These are phyloP conservation scores for Drosophila kikkawai DNA, from an alignment of 1,140 invertebrate genomes.

Conservation along the genomic window DNA sequence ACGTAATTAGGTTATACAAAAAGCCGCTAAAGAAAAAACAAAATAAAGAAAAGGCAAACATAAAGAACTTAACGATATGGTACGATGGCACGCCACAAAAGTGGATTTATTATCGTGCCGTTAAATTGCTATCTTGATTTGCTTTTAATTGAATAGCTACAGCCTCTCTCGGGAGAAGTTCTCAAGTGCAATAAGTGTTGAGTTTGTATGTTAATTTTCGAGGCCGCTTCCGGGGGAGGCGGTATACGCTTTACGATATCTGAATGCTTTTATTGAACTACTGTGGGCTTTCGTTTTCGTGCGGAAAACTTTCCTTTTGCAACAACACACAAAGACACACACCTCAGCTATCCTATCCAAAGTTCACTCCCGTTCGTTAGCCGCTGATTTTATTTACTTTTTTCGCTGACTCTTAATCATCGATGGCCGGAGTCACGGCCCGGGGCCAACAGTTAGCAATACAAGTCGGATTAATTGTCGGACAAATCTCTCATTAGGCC, in stretches of 20 bases:
- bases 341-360: background rate
- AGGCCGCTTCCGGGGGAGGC: constrained; percentile 11
- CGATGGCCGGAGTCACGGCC: constrained; percentile 1
- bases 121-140: constrained; percentile 40
- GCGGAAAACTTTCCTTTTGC: constrained; percentile 32
- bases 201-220: constrained; percentile 14
- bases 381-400: constrained; percentile 13
- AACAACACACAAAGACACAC: background rate
- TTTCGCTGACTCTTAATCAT: constrained; percentile 28
- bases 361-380: constrained; percentile 42
- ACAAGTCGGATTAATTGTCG: constrained; percentile 39
- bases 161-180: constrained; percentile 5
- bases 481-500: constrained; percentile 53
- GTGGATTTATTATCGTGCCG: constrained; percentile 39
- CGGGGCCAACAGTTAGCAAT: constrained; percentile 14
- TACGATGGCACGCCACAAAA: constrained; percentile 27
- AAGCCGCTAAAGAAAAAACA: constrained; percentile 11
- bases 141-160: constrained; percentile 36
- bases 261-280: constrained; percentile 5
- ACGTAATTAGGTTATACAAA: constrained; percentile 33
- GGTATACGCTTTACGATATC: background rate
- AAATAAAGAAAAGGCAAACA: background rate
- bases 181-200: background rate
- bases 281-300: constrained; percentile 12
- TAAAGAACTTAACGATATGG: constrained; percentile 15